phyloP scores from a whole-genome alignment of 2,888 invertebrate genomes.

The Cryptocephalus primarius region DNA sequence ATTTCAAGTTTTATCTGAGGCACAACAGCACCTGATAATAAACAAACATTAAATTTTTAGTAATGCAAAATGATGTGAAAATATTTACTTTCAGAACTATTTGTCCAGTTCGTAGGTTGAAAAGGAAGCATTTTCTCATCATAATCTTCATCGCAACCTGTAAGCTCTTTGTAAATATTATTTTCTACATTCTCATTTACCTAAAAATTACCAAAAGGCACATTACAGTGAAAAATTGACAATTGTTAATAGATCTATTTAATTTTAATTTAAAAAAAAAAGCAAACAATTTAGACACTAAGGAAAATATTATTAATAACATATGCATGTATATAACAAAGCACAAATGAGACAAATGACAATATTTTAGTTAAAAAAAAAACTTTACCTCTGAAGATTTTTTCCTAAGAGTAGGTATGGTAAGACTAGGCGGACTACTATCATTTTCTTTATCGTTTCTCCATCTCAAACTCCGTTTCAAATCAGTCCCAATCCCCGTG shows the following conservation, averaged over 20 bases:
- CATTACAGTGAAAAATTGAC: no score
- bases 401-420: slow-evolving; percentile 23
- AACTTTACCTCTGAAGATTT: slow-evolving; percentile 20
- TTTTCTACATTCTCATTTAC: slow-evolving; percentile 25
- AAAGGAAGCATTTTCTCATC: slow-evolving; percentile 24
- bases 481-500: slow-evolving; percentile 23
- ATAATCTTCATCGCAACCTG: slow-evolving; percentile 20
- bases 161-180: slow-evolving; percentile 20
- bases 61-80: background rate
- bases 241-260: no score
- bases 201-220: slow-evolving; percentile 9
- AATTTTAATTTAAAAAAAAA: no score
- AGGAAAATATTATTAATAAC: no score
- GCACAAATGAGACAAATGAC: no score
- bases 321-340: no score
- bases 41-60: slow-evolving; percentile 2
- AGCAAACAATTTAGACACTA: no score
- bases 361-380: slow-evolving; percentile 1
- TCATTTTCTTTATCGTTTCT: slow-evolving; percentile 16
- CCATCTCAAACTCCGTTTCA: slow-evolving; percentile 13
- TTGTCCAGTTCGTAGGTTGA: slow-evolving; percentile 15
- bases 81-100: background rate
- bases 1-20: slow-evolving; percentile 10
- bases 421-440: slow-evolving; percentile 10
- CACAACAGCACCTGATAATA: slow-evolving; percentile 9